phyloP scores from a whole-genome alignment of 2,888 invertebrate species.

The Thera britannica region DNA sequence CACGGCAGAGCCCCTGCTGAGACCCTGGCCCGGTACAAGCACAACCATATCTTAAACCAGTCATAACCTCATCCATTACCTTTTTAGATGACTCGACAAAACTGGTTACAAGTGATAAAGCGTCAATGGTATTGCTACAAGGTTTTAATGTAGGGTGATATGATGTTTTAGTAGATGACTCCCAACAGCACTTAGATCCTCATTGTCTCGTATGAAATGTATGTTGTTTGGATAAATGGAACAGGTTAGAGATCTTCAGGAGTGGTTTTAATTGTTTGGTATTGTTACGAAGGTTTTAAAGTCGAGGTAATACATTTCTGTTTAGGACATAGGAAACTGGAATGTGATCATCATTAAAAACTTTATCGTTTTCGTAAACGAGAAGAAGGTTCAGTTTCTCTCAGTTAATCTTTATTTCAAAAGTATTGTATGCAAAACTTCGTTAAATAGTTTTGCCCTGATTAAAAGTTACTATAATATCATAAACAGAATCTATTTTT shows the following conservation, averaged over 20 bases:
- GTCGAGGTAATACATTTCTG: background rate
- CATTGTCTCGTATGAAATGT: conserved; percentile 76
- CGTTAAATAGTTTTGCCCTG: too few relatives aligned
- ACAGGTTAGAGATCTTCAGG: conserved; percentile 20
- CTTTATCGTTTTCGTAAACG: too few relatives aligned
- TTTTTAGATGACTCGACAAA: background rate
- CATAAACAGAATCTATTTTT: background rate
- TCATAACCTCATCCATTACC: conserved; percentile 12
- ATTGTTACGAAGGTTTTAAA: background rate
- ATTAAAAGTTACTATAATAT: too few relatives aligned
- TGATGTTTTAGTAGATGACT: conserved; percentile 21
- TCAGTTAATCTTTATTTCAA: too few relatives aligned
- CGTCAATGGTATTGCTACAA: conserved; percentile 26
- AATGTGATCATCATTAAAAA: too few relatives aligned
- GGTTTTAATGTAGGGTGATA: conserved; percentile 16
- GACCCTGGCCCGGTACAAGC: conserved; percentile 50
- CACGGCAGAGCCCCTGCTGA: conserved; percentile 69
- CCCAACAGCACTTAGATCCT: conserved; percentile 69
- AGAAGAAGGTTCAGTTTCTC: too few relatives aligned
- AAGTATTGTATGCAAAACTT: too few relatives aligned
- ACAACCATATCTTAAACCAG: conserved; percentile 32
- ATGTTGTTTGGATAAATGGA: conserved; percentile 77
- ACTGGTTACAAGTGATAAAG: background rate
- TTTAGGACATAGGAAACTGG: too few relatives aligned
- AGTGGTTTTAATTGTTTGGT: background rate